These are phyloP conservation scores for Characodon lateralis DNA, from an alignment of 2,797 vertebrate genomes.

Conservation along the genomic window DNA sequence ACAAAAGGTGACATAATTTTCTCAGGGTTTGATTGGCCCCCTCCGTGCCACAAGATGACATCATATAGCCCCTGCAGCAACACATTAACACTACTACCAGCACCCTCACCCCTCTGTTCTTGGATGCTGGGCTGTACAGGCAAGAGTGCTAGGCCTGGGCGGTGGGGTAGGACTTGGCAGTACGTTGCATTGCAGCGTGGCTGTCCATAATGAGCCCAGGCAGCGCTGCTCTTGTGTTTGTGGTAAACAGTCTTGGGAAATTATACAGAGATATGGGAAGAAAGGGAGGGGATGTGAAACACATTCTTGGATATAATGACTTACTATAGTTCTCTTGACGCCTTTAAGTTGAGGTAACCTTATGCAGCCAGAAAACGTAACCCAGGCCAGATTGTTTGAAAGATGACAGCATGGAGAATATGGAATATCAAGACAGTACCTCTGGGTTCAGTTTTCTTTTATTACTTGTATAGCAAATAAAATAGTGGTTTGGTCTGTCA, in stretches of 20 bases:
- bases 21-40: constrained; percentile 84
- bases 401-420: too few species aligned
- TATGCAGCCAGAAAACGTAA: constrained; percentile 30
- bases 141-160: constrained; percentile 74
- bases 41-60: constrained; percentile 81
- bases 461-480: neutral
- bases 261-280: constrained; percentile 46
- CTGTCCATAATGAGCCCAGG: constrained; percentile 75
- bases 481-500: neutral
- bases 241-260: constrained; percentile 78
- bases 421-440: neutral
- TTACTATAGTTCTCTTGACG: constrained; percentile 10
- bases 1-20: constrained; percentile 91
- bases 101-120: constrained; percentile 44
- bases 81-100: constrained; percentile 60
- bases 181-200: constrained; percentile 65
- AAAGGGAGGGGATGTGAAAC: constrained; percentile 29
- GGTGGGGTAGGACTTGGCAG: constrained; percentile 81
- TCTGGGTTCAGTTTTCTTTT: neutral
- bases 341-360: neutral
- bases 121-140: constrained; percentile 87
- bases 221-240: constrained; percentile 73
- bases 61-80: constrained; percentile 69
- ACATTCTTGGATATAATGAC: constrained; percentile 27
- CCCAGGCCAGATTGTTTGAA: constrained; percentile 3